Evolutionary conservation across 2,113 vertebrate species (phyloP), one percentile per base, ranked within the genome.

Genomic region (Pterocles burchelli): DNA sequence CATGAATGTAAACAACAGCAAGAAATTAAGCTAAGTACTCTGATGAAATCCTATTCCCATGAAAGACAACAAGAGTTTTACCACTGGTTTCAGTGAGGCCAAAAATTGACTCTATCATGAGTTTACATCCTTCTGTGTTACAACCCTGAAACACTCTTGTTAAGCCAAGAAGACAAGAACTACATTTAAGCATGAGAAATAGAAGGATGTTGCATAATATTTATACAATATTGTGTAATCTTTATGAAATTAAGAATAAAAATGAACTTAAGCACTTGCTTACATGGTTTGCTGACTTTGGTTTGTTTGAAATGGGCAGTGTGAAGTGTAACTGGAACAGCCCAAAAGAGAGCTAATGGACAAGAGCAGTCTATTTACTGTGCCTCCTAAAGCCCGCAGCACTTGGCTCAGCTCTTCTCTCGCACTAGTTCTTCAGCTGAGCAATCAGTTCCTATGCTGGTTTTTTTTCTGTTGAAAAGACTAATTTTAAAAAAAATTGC

Each of bases 301-400:
- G 11, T 58, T 71, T 25, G 17, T 59, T 90, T 71, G 75, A 90
- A 91, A 66, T 7, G 5, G 45, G 41, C 21, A 45, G 22, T 17
- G 45, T 31, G 67, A 63, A 66, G 59, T 41, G 14, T 31, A 58
- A 54, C 11, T 43, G 29, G 19, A 85, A 71, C 20, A 66, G 34
- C 45, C 16, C 45, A 82, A 76, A 86, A 34, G 34, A 65, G 21
- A 74, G 11, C 3, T 19, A 73, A 25, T 24, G 29, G 59, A 19
- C 3, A 3, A 54, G 11, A 75, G 41, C 11, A 54, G 4, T 13
- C 28, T 41, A 9, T 38, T 54, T 33, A 51, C 6, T 25, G 20
- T 0, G 0, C 19, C 22, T 93, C 57, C 43, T 52, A 45, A 34
- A 66, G 34, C 13, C 0, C 6, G 2, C 6, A 41, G 61, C 29